Conservation (phyloP, 1,140 invertebrate genomes). For the Meloidogyne hapla region DNA sequence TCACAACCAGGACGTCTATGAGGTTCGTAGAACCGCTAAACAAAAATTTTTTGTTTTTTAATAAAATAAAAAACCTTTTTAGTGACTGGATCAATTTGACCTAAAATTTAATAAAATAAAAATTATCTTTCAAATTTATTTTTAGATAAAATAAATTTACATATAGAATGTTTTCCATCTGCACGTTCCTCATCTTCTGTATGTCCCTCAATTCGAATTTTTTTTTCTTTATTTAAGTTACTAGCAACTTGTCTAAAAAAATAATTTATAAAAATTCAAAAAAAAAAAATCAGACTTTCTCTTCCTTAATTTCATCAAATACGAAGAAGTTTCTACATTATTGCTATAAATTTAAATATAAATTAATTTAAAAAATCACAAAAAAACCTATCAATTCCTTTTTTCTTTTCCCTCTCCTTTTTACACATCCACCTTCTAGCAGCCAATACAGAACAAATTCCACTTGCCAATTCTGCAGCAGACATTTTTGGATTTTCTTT, state of each 20-base stretch:
- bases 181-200: neutral
- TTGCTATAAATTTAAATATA: neutral
- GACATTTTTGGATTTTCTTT: neutral
- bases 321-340: too few relatives aligned
- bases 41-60: neutral
- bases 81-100: neutral
- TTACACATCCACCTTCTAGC: neutral
- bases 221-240: too few relatives aligned
- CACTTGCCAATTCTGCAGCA: neutral
- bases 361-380: neutral
- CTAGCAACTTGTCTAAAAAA: too few relatives aligned
- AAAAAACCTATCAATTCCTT: neutral
- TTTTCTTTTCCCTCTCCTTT: neutral
- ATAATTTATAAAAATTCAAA: too few relatives aligned
- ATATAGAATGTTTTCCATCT: neutral
- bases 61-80: neutral
- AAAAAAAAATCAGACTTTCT: neutral
- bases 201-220: neutral
- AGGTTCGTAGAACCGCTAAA: conserved; percentile 26
- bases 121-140: too few relatives aligned
- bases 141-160: neutral
- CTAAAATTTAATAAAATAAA: neutral
- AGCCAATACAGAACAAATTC: neutral
- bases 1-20: conserved; percentile 12
- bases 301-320: neutral